Evolutionary conservation across 2,888 invertebrate genomes (phyloP).

Genomic region (Automeris io): DNA sequence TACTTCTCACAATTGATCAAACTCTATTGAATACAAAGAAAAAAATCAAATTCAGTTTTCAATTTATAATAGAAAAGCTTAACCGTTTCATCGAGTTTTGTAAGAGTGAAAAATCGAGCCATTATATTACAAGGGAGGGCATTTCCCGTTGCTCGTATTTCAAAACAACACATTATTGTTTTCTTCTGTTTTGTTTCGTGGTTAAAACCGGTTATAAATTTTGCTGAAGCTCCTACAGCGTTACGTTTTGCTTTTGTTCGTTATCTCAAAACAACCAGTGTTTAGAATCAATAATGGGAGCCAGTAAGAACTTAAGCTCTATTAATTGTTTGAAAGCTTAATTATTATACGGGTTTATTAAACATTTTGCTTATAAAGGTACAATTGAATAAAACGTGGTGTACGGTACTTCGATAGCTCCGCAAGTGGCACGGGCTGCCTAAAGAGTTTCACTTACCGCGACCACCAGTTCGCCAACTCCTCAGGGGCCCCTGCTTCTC

Average conservation of each 20-base stretch:
- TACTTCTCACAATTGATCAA: not conserved
- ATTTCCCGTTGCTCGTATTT: slow-evolving; percentile 54
- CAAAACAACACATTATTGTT: slow-evolving; percentile 74
- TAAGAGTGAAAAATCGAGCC: slow-evolving; percentile 66
- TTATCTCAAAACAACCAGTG: slow-evolving; percentile 13
- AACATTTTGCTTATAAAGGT: too few species aligned
- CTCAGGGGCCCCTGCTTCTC: too few species aligned
- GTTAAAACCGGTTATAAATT: slow-evolving; percentile 61
- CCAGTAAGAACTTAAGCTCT: slow-evolving; percentile 11
- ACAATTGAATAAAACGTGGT: too few species aligned
- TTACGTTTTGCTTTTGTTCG: slow-evolving; percentile 30
- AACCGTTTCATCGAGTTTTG: slow-evolving; percentile 54
- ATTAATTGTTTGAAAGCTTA: slow-evolving; percentile 7
- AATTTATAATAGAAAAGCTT: slow-evolving; percentile 54
- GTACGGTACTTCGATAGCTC: too few species aligned
- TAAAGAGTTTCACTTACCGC: too few species aligned
- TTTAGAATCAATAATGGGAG: slow-evolving; percentile 23
- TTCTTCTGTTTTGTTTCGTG: slow-evolving; percentile 58
- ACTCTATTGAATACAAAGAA: slow-evolving; percentile 28
- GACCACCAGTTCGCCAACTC: too few species aligned
- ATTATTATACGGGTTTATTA: too few species aligned
- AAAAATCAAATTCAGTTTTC: slow-evolving; percentile 43
- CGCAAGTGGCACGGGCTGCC: too few species aligned
- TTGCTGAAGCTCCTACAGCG: slow-evolving; percentile 37
- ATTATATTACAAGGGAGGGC: slow-evolving; percentile 50